Evolutionary conservation across 2,113 vertebrate genomes (phyloP), one percentile per base, ranked within the genome.

Genomic region (Carassius auratus): DNA sequence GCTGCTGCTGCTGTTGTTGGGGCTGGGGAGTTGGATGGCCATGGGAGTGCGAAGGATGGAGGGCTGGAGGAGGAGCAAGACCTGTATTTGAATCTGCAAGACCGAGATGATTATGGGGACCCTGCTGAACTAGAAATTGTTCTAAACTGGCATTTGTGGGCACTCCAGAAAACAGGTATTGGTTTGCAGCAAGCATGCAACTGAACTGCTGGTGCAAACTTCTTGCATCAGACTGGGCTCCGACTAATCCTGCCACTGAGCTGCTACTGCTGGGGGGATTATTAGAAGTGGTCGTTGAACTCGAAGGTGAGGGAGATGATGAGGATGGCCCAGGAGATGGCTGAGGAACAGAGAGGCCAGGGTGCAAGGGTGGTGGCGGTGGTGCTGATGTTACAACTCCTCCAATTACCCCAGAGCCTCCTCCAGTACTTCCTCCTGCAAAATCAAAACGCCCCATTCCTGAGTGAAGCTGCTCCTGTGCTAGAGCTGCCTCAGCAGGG

Each of bases 161-260:
- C 33, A 95, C 94, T 1, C 95, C 94, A 5, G 95, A 95, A 38
- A 95, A 91, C 87, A 95, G 95, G 90, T 95, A 95, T 86, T 95
- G 95, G 88, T 95, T 95, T 84, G 95, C 95, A 0, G 95, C 95
- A 1, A 95, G 94, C 95, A 95, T 95, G 90, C 95, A 95, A 90
- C 95, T 95, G 90, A 95, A 95, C 89, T 95, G 95, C 91, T 95
- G 95, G 90, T 95, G 95, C 77, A 95, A 93, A 92, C 94, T 95
- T 84, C 94, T 94, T 45, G 95, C 93, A 50, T 95, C 95, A 0
- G 94, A 93, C 90, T 94, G 94, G 57, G 87, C 74, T 57, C 94
- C 92, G 1, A 94, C 94, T 13, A 95, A 83, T 42, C 94, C 94
- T 52, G 89, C 87, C 62, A 95, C 93, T 2, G 94, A 89, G 26